Percentiles rank a stretch among this genome's conserved stretches.
Evolutionary conservation across 2,888 invertebrate species (phyloP).

Genomic region (Keiferia lycopersicella): DNA sequence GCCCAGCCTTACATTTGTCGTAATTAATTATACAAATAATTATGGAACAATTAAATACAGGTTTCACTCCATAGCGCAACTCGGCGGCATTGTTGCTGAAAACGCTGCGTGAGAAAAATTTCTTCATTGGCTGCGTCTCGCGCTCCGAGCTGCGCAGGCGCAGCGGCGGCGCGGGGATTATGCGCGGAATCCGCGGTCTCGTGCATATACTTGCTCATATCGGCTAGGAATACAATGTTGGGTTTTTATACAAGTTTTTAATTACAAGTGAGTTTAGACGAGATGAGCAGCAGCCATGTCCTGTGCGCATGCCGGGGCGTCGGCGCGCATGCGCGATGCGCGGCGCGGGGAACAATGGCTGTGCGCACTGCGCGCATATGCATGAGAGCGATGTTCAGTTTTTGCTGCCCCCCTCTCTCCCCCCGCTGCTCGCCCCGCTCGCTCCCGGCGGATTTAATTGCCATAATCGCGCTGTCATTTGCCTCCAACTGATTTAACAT

Average conservation of each 20-base stretch:
- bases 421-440: conserved; percentile 32
- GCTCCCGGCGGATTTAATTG: conserved; percentile 47
- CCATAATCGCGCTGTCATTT: conserved; percentile 59
- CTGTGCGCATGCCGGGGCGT: conserved; percentile 18
- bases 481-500: conserved; percentile 35
- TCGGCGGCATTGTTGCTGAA: conserved; percentile 22
- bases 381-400: conserved; percentile 38
- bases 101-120: conserved; percentile 20
- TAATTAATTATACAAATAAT: conserved; percentile 27
- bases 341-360: conserved; percentile 31
- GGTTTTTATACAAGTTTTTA: conserved; percentile 9
- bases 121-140: conserved; percentile 9
- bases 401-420: conserved; percentile 35
- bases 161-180: background rate
- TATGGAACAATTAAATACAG: conserved; percentile 24
- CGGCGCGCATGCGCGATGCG: conserved; percentile 18
- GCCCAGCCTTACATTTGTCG: conserved; percentile 17
- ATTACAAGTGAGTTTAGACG: conserved; percentile 17
- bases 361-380: conserved; percentile 40
- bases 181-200: conserved; percentile 2
- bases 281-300: conserved; percentile 21
- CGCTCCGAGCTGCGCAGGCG: background rate
- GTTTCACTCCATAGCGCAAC: conserved; percentile 20
- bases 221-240: conserved; percentile 7
- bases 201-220: conserved; percentile 17